Base-by-base conservation (phyloP, 2,797 vertebrate genomes). In the Hemibagrus guttatus region DNA sequence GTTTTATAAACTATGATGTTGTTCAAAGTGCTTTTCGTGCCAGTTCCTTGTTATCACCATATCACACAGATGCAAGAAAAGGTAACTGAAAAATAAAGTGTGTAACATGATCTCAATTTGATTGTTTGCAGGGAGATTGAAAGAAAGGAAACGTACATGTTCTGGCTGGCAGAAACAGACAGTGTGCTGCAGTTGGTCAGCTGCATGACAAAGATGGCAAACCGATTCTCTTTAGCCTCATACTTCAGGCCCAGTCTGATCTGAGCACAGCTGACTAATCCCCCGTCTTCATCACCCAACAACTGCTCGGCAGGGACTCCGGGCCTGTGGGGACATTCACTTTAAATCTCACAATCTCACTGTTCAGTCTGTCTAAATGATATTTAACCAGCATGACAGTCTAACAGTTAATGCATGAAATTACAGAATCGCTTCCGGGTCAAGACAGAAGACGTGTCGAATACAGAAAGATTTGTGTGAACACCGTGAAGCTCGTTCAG, bases 171-270 rank as follows among this genome's bases (percentile, higher is more conserved):
- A 0, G 95, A 96, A 89, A 96, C 92, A 81, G 95, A 92, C 88
- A 99, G 94, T 86, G 95, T 94, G 86, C 95, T 90, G 87, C 96
- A 95, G 92, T 97, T 97, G 91, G 93, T 95, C 75, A 99, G 94
- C 92, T 97, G 97, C 91, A 97, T 94, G 89, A 99, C 89, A 81
- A 95, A 93, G 92, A 99, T 90, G 0, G 96, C 96, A 93, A 99
- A 99, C 31, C 96, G 96, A 71, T 96, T 96, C 88, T 96, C 97
- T 93, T 96, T 97, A 71, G 96, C 94, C 89, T 99, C 97, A 3
- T 98, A 98, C 93, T 96, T 97, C 93, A 98, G 96, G 66, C 97
- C 95, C 75, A 99, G 95, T 91, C 98, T 96, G 89, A 98, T 95
- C 94, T 96, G 97, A 86, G 97, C 92, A 72, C 96, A 96, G 90